Percentiles rank a stretch among this genome's conserved stretches.
Evolutionary conservation across 2,113 vertebrate species (phyloP).

Genomic region (Nannospalax galili): DNA sequence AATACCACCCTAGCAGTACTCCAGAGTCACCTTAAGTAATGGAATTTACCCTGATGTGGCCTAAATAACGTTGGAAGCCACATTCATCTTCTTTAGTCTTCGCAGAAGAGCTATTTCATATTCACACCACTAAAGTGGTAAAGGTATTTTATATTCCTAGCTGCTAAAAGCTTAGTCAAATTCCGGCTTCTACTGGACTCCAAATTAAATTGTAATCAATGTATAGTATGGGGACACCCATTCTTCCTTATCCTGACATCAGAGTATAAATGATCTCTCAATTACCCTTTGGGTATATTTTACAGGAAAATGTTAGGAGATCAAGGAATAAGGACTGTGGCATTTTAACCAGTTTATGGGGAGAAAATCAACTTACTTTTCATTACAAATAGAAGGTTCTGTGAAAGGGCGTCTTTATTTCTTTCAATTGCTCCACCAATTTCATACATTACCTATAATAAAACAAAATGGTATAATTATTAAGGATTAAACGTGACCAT

Average conservation of each 20-base stretch:
- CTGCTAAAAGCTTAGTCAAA: conserved; percentile 74
- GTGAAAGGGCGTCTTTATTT: conserved; percentile 96
- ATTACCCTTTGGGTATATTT: conserved; percentile 31
- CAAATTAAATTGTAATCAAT: conserved; percentile 62
- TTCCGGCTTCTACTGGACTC: conserved; percentile 47
- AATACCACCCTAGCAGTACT: conserved; percentile 42
- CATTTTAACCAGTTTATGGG: conserved; percentile 47
- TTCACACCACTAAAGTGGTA: conserved; percentile 35
- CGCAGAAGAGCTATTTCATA: conserved; percentile 47
- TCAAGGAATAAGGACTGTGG: conserved; percentile 12
- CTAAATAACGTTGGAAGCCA: conserved; percentile 50
- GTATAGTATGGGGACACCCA: neutral
- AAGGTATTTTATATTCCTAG: conserved; percentile 66
- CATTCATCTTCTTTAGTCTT: conserved; percentile 63
- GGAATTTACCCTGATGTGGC: conserved; percentile 20
- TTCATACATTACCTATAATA: conserved; percentile 93
- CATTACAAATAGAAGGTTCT: conserved; percentile 95
- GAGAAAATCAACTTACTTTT: conserved; percentile 89
- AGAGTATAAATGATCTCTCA: conserved; percentile 51
- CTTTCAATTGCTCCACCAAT: conserved; percentile 91
- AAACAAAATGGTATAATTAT: conserved; percentile 79
- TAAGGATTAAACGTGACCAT: conserved; percentile 49
- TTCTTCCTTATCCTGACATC: conserved; percentile 29
- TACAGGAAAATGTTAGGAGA: conserved; percentile 49
- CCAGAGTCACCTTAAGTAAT: neutral